A percentile compares a stretch with the other conserved stretches of the same genome.
Evolutionary conservation across 2,888 invertebrate genomes (phyloP).

Genomic region (Dolichopus griseipennis): DNA sequence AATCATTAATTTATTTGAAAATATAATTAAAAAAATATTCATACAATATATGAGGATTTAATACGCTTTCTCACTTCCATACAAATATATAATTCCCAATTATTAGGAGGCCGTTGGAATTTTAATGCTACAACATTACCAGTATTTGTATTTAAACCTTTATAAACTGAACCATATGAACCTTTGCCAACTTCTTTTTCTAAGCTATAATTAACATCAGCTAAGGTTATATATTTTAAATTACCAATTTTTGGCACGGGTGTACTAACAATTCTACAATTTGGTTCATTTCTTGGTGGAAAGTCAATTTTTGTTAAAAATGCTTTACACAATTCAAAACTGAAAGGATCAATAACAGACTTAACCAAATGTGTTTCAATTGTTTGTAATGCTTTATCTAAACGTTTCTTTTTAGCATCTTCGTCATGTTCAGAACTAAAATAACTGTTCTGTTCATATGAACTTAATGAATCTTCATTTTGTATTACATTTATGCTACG

Average conservation of each 20-base stretch:
- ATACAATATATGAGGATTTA: constrained; percentile 49
- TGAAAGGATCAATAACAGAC: constrained; percentile 69
- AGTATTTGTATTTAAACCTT: constrained; percentile 36
- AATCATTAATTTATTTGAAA: background rate
- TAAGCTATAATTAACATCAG: constrained; percentile 52
- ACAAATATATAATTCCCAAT: constrained; percentile 92
- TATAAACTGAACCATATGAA: constrained; percentile 75
- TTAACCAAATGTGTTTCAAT: constrained; percentile 39
- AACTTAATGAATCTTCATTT: constrained; percentile 37
- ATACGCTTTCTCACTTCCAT: constrained; percentile 69
- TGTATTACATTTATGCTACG: constrained; percentile 22
- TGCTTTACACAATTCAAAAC: constrained; percentile 58
- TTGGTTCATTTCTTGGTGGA: constrained; percentile 52
- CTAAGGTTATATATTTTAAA: constrained; percentile 47
- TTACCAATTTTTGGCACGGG: constrained; percentile 51
- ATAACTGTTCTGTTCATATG: constrained; percentile 42
- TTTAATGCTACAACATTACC: constrained; percentile 60
- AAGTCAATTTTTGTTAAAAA: constrained; percentile 66
- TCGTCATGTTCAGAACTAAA: constrained; percentile 41
- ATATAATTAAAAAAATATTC: constrained; percentile 14
- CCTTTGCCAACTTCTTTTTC: constrained; percentile 78
- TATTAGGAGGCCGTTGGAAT: constrained; percentile 79
- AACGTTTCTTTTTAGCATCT: constrained; percentile 37
- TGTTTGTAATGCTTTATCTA: constrained; percentile 37
- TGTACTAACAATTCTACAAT: constrained; percentile 50